These are phyloP conservation scores for Pandemis cinnamomeana DNA, from an alignment of 2,888 invertebrate genomes.

Conservation along the genomic window DNA sequence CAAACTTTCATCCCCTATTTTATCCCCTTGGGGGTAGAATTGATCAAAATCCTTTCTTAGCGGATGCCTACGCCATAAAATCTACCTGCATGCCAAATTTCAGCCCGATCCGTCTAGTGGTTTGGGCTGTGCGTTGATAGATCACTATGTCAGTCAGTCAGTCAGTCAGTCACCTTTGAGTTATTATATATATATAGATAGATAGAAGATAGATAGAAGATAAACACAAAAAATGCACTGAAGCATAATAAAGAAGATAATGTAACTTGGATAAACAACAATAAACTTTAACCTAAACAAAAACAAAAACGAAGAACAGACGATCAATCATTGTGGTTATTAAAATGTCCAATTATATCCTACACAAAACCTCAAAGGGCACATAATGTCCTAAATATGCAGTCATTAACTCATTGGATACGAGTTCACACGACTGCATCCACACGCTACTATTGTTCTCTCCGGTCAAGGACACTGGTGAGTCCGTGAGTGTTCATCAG, in stretches of 20 bases:
- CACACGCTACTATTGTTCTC: slow-evolving; percentile 39
- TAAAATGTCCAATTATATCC: slow-evolving; percentile 9
- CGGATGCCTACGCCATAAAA: too few relatives aligned
- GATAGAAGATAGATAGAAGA: too few relatives aligned
- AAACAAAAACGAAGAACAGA: neutral
- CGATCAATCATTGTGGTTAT: slow-evolving; percentile 6
- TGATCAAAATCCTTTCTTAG: too few relatives aligned
- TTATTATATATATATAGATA: too few relatives aligned
- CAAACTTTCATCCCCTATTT: too few relatives aligned
- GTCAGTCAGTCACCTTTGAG: too few relatives aligned
- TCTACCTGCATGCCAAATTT: too few relatives aligned
- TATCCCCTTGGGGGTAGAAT: too few relatives aligned
- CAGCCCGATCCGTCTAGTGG: too few relatives aligned
- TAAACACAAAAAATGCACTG: neutral
- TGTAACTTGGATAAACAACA: neutral
- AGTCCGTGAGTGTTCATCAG: slow-evolving; percentile 33
- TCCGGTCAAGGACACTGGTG: slow-evolving; percentile 37
- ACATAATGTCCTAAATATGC: slow-evolving; percentile 34
- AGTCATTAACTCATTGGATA: slow-evolving; percentile 25
- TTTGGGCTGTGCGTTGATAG: too few relatives aligned
- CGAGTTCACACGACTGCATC: slow-evolving; percentile 36
- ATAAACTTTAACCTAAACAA: neutral
- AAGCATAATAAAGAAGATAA: neutral
- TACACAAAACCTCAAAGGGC: slow-evolving; percentile 14
- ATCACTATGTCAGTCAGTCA: too few relatives aligned